Percentiles rank a stretch among this genome's conserved stretches.
Conservation (phyloP, 2,797 vertebrate species). For the Aldrovandia affinis region DNA sequence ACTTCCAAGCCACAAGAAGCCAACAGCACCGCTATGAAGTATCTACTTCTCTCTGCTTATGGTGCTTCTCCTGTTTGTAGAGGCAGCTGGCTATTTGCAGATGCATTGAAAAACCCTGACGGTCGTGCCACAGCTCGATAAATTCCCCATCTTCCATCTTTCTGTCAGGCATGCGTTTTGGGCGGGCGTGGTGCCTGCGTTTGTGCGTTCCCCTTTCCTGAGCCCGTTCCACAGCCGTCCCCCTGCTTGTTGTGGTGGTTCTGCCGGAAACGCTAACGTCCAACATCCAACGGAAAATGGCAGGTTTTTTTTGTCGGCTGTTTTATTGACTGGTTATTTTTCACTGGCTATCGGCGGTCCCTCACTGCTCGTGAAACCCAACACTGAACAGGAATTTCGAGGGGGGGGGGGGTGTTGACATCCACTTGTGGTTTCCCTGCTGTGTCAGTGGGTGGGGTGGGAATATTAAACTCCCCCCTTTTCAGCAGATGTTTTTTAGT, state of each 20-base stretch:
- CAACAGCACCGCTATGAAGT: background rate
- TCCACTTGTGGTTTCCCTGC: background rate
- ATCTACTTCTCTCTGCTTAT: background rate
- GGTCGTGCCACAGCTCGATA: background rate
- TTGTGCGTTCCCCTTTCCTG: background rate
- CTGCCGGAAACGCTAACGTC: background rate
- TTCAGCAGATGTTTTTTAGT: background rate
- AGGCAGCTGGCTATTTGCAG: background rate
- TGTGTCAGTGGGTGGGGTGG: background rate
- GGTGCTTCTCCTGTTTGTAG: background rate
- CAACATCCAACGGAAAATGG: background rate
- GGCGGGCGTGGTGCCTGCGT: background rate
- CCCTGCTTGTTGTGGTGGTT: background rate
- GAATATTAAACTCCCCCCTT: background rate
- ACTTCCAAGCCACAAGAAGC: background rate
- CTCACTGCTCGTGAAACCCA: slow-evolving; percentile 12
- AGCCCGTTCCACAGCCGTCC: background rate
- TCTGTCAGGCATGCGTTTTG: background rate
- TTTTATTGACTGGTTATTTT: background rate
- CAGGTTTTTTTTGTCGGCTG: background rate
- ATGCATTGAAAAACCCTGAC: background rate
- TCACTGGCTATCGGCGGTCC: background rate
- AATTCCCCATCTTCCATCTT: background rate
- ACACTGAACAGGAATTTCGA: background rate
- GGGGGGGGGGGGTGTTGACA: background rate